A percentile compares a stretch with the other conserved stretches of the same genome.
These are phyloP conservation scores for Luperina nickerlii DNA, from an alignment of 2,888 invertebrate species.

Conservation along the genomic window DNA sequence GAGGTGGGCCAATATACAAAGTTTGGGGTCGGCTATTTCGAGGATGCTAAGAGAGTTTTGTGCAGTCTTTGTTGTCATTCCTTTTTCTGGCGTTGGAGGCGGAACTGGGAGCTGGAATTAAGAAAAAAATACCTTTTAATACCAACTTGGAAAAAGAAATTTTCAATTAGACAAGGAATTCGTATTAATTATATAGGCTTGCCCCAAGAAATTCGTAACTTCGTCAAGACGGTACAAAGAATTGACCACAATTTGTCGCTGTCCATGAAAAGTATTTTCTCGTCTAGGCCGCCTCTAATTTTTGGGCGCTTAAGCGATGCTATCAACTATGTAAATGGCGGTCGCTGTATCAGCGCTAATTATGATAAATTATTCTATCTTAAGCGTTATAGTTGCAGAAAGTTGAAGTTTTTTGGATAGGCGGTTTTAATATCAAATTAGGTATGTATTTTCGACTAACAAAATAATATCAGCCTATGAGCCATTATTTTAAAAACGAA, in stretches of 20 bases:
- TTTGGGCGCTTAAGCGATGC: constrained; percentile 46
- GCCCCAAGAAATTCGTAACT: constrained; percentile 29
- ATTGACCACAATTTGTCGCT: constrained; percentile 48
- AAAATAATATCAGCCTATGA: neutral
- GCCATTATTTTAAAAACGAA: neutral
- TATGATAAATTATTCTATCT: constrained; percentile 61
- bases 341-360: constrained; percentile 52
- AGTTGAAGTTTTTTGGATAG: constrained; percentile 11
- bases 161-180: constrained; percentile 12
- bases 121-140: neutral
- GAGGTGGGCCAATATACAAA: constrained; percentile 96
- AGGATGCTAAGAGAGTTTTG: constrained; percentile 93
- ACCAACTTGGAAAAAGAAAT: neutral
- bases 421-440: neutral
- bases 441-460: neutral
- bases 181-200: neutral
- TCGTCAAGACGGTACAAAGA: constrained; percentile 37
- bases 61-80: constrained; percentile 90
- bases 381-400: constrained; percentile 26
- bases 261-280: constrained; percentile 37
- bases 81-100: constrained; percentile 91
- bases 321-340: constrained; percentile 62
- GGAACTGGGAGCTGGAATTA: constrained; percentile 91
- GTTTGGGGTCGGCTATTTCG: constrained; percentile 96
- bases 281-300: constrained; percentile 48